These are phyloP conservation scores for Eubasilissa regina DNA, from an alignment of 1,140 invertebrate genomes.

Conservation along the genomic window DNA sequence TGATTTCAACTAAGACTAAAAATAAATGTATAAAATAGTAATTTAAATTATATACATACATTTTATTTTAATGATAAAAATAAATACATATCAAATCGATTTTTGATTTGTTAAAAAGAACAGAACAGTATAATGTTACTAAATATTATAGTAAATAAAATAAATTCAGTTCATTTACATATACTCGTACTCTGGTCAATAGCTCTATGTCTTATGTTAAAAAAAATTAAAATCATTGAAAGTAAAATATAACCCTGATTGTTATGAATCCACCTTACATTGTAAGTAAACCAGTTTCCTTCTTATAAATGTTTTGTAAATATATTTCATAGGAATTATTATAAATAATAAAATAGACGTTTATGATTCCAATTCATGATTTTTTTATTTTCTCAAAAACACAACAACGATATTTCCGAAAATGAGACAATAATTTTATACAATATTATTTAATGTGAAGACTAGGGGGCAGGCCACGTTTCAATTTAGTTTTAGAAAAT, in stretches of 20 bases:
- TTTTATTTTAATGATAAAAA: conserved; percentile 24
- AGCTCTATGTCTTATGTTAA: neutral
- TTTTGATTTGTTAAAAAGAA: conserved; percentile 29
- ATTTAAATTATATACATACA: conserved; percentile 17
- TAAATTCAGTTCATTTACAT: neutral
- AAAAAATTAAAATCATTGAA: neutral
- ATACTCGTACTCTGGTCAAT: conserved; percentile 5
- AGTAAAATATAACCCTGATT: conserved; percentile 29
- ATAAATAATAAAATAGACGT: conserved; percentile 57
- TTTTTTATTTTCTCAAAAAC: neutral
- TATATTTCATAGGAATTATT: conserved; percentile 53
- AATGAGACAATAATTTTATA: no score
- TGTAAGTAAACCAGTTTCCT: conserved; percentile 52
- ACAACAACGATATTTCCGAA: no score
- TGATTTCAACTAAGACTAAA: conserved; percentile 30
- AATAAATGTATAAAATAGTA: conserved; percentile 24
- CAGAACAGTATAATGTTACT: conserved; percentile 2
- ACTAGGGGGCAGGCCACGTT: neutral
- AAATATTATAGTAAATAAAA: neutral
- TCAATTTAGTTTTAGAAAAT: conserved; percentile 1
- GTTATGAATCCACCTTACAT: conserved; percentile 21
- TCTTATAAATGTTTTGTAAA: conserved; percentile 57
- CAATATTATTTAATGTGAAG: no score
- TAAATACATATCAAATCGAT: conserved; percentile 39
- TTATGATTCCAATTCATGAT: conserved; percentile 47